Base-by-base conservation (phyloP, 2,797 vertebrate species). In the Gephyroberyx darwinii region DNA sequence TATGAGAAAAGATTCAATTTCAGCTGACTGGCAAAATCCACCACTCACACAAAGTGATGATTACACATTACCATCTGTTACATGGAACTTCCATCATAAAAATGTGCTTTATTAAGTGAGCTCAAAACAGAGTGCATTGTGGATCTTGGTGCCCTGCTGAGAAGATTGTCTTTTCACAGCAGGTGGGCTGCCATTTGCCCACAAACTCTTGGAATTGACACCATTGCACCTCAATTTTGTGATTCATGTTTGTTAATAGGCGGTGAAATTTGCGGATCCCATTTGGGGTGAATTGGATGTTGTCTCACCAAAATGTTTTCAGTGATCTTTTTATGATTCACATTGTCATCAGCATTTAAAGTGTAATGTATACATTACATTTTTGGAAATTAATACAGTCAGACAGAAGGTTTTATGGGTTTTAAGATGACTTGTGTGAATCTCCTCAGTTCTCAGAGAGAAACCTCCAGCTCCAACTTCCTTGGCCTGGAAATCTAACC, bases 191-290 rank as follows among this genome's bases (percentile, higher is more conserved):
- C 90, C 93, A 90, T 90, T 93, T 92, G 84, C 91, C 91, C 66
- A 82, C 82, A 72, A 92, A 93, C 91, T 92, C 89, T 89, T 69
- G 87, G 92, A 94, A 95, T 93, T 93, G 94, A 95, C 93, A 94
- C 92, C 92, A 94, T 95, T 95, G 95, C 85, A 94, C 93, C 90
- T 94, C 91, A 76, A 88, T 93, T 91, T 90, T 88, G 83, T 90
- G 91, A 89, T 93, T 93, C 90, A 85, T 90, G 86, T 90, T 92
- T 85, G 88, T 87, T 93, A 85, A 86, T 89, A 82, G 88, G 84
- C 76, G 71, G 79, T 57, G 80, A 87, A 83, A 83, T 74, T 26
- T 26, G 26, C 26, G 26, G 26, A 77, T 86, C 69, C 87, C 83
- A 82, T 89, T 92, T 88, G 75, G 59, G 72, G 33, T 63, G 61